Percentiles rank a stretch among this genome's conserved stretches.
Conservation (phyloP, 2,888 invertebrate species). For the Geophilus truncorum region DNA sequence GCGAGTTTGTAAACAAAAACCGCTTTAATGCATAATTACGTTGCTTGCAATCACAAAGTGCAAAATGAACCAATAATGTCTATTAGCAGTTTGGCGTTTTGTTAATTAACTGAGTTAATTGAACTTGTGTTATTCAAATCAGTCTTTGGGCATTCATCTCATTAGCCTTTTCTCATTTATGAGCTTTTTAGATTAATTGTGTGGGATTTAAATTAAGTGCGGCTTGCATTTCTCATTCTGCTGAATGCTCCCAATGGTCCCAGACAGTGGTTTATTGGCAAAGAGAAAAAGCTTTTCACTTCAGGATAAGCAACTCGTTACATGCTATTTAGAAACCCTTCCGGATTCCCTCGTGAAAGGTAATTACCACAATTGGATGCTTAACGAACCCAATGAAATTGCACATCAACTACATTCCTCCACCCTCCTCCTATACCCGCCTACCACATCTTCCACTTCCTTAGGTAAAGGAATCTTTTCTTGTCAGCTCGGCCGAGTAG, state of each 20-base stretch:
- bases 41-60: background rate
- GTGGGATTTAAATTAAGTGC: slow-evolving; percentile 25
- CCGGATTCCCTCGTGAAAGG: slow-evolving; percentile 27
- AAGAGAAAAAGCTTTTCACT: slow-evolving; percentile 25
- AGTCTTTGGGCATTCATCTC: background rate
- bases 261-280: slow-evolving; percentile 27
- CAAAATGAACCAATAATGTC: background rate
- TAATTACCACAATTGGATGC: slow-evolving; percentile 27
- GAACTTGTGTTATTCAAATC: slow-evolving; percentile 17
- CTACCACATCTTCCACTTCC: slow-evolving; percentile 21
- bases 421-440: background rate
- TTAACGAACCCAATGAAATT: slow-evolving; percentile 27
- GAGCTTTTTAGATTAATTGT: slow-evolving; percentile 27
- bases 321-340: slow-evolving; percentile 27
- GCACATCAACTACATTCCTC: slow-evolving; percentile 23
- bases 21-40: background rate
- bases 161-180: slow-evolving; percentile 13
- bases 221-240: slow-evolving; percentile 25
- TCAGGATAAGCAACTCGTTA: slow-evolving; percentile 27
- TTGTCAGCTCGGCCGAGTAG: slow-evolving; percentile 13
- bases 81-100: slow-evolving; percentile 6
- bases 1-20: background rate
- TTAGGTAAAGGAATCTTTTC: slow-evolving; percentile 27
- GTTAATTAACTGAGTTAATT: background rate
- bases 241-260: slow-evolving; percentile 21